Conservation (phyloP, 1,140 invertebrate genomes). For the Diorhabda carinulata region DNA sequence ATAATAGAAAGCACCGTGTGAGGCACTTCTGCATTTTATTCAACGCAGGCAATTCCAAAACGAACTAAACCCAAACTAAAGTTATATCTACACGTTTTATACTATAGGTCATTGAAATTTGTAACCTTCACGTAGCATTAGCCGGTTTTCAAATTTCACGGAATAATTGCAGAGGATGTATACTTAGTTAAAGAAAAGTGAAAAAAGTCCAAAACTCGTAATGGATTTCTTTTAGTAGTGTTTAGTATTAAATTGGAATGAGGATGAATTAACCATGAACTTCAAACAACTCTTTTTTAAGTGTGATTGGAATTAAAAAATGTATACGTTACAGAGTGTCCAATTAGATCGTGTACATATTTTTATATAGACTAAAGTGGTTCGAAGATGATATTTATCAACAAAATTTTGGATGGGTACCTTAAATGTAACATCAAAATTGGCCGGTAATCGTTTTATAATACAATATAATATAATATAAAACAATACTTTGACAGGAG, state of each 20-base stretch:
- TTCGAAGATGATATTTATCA: no score
- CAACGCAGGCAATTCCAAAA: not conserved
- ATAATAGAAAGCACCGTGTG: not conserved
- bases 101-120: not conserved
- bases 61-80: not conserved
- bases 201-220: not conserved
- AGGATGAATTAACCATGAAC: not conserved
- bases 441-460: no score
- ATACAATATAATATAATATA: no score
- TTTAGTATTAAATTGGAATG: not conserved
- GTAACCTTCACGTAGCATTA: not conserved
- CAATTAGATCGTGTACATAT: no score
- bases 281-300: not conserved
- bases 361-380: no score
- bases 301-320: no score
- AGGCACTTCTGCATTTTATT: not conserved
- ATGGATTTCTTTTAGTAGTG: not conserved
- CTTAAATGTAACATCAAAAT: no score
- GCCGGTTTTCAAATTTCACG: not conserved
- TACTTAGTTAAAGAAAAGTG: not conserved
- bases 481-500: no score
- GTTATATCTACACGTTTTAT: not conserved
- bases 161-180: not conserved
- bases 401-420: no score
- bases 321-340: no score